Evolutionary conservation across 2,888 invertebrate genomes (phyloP).

Genomic region (Girardia tigrina): DNA sequence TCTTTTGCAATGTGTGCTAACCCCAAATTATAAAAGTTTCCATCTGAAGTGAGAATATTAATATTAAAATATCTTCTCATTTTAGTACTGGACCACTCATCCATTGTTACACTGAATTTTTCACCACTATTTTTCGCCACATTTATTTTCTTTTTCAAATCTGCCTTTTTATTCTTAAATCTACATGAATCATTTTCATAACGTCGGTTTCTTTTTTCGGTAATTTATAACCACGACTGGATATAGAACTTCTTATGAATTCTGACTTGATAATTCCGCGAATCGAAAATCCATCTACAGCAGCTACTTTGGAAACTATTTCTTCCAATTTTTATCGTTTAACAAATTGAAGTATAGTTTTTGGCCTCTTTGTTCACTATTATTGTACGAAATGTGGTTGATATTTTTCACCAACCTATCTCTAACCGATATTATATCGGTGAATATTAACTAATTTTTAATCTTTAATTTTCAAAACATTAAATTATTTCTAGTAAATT

Average conservation of each 20-base stretch:
- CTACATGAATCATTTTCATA: not conserved
- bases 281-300: not conserved
- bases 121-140: not conserved
- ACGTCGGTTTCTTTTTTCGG: not conserved
- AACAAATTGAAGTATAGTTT: not conserved
- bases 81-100: not conserved
- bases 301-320: not conserved
- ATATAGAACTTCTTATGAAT: not conserved
- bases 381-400: too few species aligned
- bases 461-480: too few species aligned
- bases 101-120: not conserved
- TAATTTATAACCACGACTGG: not conserved
- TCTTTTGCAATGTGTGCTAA: not conserved
- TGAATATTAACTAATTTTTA: too few species aligned
- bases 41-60: not conserved
- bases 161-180: not conserved
- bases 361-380: not conserved
- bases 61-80: not conserved
- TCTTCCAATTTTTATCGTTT: not conserved
- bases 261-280: not conserved
- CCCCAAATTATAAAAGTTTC: not conserved
- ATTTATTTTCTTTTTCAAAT: not conserved
- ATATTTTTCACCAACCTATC: too few species aligned
- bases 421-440: too few species aligned
- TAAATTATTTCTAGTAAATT: too few species aligned